Evolutionary conservation across 2,888 invertebrate genomes (phyloP), one percentile per base, ranked within the genome.

Genomic region (Drosophila kambysellisi): DNA sequence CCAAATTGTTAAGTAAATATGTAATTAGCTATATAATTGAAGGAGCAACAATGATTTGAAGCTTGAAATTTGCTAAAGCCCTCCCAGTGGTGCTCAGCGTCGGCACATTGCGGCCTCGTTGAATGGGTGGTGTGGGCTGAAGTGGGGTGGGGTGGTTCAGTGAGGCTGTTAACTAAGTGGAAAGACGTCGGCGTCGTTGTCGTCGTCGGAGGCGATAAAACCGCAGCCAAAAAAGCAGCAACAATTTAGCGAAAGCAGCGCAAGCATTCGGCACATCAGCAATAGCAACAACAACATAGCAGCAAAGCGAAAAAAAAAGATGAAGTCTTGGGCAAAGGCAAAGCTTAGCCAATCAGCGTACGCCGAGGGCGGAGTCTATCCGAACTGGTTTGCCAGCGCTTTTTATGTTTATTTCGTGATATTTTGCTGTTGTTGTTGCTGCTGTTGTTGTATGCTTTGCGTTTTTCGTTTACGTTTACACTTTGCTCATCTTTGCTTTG

Each of bases 331-430:
- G 83, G 83, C 81, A 73, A 79, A 80, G 83, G 84, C 82, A 83
- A 84, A 90, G 80, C 89, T 88, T 91, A 88, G 90, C 92, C 92
- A 92, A 92, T 92, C 92, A 91, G 86, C 88, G 84, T 59, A 70
- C 83, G 83, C 83, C 81, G 89, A 86, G 84, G 92, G 92, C 92
- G 92, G 92, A 90, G 92, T 91, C 88, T 90, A 82, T 77, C 74
- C 80, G 83, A 92, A 92, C 91, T 90, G 85, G 91, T 91, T 74
- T 82, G 79, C 76, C 83, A 82, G 80, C 76, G 78, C 84, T 79
- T 89, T 89, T 81, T 84, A 78, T 90, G 84, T 79, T 79, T 79
- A 86, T 89, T 90, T 89, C 76, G 68, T 81, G 60, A 50, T 74
- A 64, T 71, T 71, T 72, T 76, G 68, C 71, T 77, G 77, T 64